Evolutionary conservation across 1,140 invertebrate genomes (phyloP).

Genomic region (Psix sp.): DNA sequence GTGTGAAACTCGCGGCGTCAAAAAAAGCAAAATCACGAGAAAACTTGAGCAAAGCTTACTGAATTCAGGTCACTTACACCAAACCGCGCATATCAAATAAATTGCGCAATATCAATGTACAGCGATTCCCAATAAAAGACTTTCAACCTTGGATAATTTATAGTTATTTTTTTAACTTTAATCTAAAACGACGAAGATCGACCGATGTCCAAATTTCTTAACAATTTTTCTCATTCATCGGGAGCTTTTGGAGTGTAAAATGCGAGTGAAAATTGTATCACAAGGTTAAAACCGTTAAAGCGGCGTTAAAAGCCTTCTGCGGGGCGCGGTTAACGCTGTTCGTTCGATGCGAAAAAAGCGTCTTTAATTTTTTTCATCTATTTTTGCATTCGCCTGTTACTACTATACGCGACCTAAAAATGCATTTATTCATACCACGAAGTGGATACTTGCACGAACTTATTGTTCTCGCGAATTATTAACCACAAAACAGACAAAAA

Average conservation of each 20-base stretch:
- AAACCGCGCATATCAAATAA: slow-evolving; percentile 5
- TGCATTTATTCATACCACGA: slow-evolving; percentile 62
- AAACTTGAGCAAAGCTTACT: slow-evolving; percentile 12
- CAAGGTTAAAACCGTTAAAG: slow-evolving; percentile 57
- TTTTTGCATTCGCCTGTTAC: slow-evolving; percentile 43
- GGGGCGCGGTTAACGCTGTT: slow-evolving; percentile 36
- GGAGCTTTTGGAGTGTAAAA: not conserved
- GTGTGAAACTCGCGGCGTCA: slow-evolving; percentile 8
- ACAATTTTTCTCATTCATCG: slow-evolving; percentile 9
- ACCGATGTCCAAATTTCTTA: slow-evolving; percentile 27
- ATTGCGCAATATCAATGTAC: slow-evolving; percentile 11
- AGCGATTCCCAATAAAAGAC: not conserved
- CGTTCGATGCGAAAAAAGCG: slow-evolving; percentile 36
- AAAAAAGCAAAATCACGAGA: slow-evolving; percentile 16
- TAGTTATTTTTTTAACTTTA: not conserved
- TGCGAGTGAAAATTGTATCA: slow-evolving; percentile 46
- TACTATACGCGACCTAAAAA: slow-evolving; percentile 58
- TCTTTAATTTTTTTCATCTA: slow-evolving; percentile 52
- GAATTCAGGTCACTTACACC: slow-evolving; percentile 22
- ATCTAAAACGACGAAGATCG: not conserved
- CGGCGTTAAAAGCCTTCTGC: slow-evolving; percentile 48
- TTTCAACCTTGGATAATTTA: not conserved
- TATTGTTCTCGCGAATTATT: slow-evolving; percentile 61
- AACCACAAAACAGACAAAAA: slow-evolving; percentile 49
- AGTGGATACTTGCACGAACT: slow-evolving; percentile 58